Evolutionary conservation across 1,140 invertebrate genomes (phyloP).

Genomic region (Neoseiulus cucumeris): DNA sequence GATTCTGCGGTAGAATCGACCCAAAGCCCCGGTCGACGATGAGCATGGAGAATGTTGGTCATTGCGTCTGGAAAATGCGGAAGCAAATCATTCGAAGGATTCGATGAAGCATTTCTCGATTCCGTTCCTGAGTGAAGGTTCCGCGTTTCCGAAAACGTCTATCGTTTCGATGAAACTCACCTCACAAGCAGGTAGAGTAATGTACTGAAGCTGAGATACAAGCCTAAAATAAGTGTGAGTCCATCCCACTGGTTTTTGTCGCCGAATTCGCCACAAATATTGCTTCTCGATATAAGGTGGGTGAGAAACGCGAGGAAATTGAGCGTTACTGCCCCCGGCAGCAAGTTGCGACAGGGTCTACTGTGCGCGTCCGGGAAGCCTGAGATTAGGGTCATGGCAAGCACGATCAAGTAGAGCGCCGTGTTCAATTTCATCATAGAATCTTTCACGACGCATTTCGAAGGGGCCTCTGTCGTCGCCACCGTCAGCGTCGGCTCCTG

Average conservation of each 20-base stretch:
- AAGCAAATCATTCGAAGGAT: no score
- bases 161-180: no score
- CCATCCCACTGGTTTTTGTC: slow-evolving; percentile 1
- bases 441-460: neutral
- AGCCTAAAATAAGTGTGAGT: neutral
- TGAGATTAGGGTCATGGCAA: neutral
- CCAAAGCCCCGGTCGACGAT: slow-evolving; percentile 1
- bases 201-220: slow-evolving; percentile 10
- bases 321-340: slow-evolving; percentile 3
- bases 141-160: no score
- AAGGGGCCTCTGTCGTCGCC: neutral
- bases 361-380: slow-evolving; percentile 6
- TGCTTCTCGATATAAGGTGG: slow-evolving; percentile 5
- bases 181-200: slow-evolving; percentile 10
- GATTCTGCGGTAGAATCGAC: slow-evolving; percentile 7
- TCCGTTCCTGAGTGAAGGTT: no score
- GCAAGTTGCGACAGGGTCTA: slow-evolving; percentile 1
- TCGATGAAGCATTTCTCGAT: no score
- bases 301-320: slow-evolving; percentile 9
- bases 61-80: slow-evolving; percentile 1
- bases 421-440: slow-evolving; percentile 3
- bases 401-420: slow-evolving; percentile 7
- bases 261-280: slow-evolving; percentile 1
- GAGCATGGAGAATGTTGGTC: slow-evolving; percentile 7
- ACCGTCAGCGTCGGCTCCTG: neutral